Conservation (phyloP, 2,888 invertebrate species). For the Ochropleura leucogaster region DNA sequence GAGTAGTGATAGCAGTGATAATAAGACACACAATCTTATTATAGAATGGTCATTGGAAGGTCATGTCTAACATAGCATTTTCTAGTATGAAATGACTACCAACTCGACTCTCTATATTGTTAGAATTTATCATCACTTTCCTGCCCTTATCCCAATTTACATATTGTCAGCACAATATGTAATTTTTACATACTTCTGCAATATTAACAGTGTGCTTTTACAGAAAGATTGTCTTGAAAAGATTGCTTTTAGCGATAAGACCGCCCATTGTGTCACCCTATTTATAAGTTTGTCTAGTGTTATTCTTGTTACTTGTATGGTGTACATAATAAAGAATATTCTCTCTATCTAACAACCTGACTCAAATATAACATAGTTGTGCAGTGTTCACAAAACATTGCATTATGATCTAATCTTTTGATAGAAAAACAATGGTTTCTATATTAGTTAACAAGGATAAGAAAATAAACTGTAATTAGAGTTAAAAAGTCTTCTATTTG, state of each 20-base stretch:
- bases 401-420: neutral
- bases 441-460: slow-evolving; percentile 1
- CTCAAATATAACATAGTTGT: neutral
- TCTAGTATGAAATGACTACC: neutral
- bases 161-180: no score
- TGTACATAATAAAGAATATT: no score
- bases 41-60: slow-evolving; percentile 25
- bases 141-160: neutral
- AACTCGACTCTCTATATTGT: neutral
- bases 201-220: neutral
- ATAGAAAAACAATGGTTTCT: neutral
- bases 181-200: neutral
- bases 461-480: neutral
- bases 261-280: no score
- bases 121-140: neutral
- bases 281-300: no score
- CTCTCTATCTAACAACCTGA: no score
- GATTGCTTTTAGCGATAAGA: no score
- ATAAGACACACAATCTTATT: slow-evolving; percentile 21
- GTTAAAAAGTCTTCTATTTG: neutral
- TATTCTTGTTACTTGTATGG: no score
- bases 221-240: no score
- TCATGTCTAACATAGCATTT: neutral
- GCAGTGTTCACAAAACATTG: neutral
- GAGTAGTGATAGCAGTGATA: neutral